A percentile compares a stretch with the other conserved stretches of the same genome.
These are phyloP conservation scores for Macaria notata DNA, from an alignment of 2,888 invertebrate genomes.

Conservation along the genomic window DNA sequence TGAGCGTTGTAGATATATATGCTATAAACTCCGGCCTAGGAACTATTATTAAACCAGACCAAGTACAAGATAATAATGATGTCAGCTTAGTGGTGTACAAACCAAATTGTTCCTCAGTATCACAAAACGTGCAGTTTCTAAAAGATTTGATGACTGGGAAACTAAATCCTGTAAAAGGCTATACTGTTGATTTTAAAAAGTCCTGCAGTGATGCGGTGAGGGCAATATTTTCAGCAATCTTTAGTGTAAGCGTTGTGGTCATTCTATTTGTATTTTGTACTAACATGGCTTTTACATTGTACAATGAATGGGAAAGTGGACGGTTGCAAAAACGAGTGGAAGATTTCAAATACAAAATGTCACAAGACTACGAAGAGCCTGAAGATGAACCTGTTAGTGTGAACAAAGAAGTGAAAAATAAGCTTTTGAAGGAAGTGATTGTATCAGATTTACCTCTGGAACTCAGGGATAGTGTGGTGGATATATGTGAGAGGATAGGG, in stretches of 20 bases:
- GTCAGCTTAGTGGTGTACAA: constrained; percentile 39
- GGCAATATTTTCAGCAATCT: constrained; percentile 47
- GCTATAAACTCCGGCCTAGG: constrained; percentile 56
- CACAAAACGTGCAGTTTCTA: constrained; percentile 58
- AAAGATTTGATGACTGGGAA: constrained; percentile 57
- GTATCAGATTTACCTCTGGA: constrained; percentile 60
- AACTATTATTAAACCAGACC: constrained; percentile 37
- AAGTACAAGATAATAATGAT: constrained; percentile 18
- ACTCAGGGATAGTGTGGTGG: constrained; percentile 51
- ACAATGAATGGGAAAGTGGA: constrained; percentile 38
- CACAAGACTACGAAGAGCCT: constrained; percentile 7
- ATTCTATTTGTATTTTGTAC: constrained; percentile 46
- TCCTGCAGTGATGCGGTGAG: constrained; percentile 48
- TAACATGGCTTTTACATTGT: constrained; percentile 39
- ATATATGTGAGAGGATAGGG: constrained; percentile 55
- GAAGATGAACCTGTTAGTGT: constrained; percentile 14
- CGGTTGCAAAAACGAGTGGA: constrained; percentile 33
- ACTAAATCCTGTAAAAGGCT: constrained; percentile 42
- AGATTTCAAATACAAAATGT: constrained; percentile 30
- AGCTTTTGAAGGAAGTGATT: constrained; percentile 59
- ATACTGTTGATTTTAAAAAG: constrained; percentile 41
- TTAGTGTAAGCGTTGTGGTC: constrained; percentile 43
- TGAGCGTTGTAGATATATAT: constrained; percentile 56
- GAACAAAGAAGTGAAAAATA: constrained; percentile 47
- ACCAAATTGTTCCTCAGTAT: constrained; percentile 64